Evolutionary conservation across 2,888 invertebrate genomes (phyloP).

Genomic region (Mesorhabditis spiculigera): DNA sequence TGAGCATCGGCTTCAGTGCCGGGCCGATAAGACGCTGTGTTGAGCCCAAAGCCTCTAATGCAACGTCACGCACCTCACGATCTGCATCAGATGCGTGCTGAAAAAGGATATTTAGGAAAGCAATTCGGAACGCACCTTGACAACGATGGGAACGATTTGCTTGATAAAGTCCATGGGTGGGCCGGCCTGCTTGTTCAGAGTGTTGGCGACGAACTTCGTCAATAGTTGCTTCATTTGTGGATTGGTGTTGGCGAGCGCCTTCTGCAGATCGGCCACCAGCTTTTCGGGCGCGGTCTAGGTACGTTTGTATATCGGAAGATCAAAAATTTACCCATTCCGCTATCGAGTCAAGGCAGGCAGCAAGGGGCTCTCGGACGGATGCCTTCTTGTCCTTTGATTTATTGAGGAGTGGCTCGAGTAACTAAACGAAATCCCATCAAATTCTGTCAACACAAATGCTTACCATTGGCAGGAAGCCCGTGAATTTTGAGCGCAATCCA

Average conservation of each 20-base stretch:
- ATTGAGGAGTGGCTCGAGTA: conserved; percentile 72
- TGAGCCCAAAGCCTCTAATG: conserved; percentile 28
- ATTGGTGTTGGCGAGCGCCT: too few relatives aligned
- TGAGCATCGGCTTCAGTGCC: conserved; percentile 16
- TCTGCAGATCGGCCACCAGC: too few relatives aligned
- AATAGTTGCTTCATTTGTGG: too few relatives aligned
- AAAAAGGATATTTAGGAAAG: background rate
- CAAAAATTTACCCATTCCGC: conserved; percentile 70
- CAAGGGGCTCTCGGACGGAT: conserved; percentile 78
- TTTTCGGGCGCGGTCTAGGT: conserved; percentile 16
- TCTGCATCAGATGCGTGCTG: conserved; percentile 32
- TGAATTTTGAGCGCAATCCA: conserved; percentile 82
- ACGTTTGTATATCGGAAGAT: background rate
- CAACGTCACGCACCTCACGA: conserved; percentile 26
- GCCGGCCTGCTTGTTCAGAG: background rate
- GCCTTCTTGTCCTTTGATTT: conserved; percentile 96
- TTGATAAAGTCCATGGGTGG: conserved; percentile 18
- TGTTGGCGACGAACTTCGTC: too few relatives aligned
- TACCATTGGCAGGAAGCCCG: conserved; percentile 70
- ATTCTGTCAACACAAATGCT: conserved; percentile 30
- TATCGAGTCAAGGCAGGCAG: conserved; percentile 85
- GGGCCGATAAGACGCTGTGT: conserved; percentile 24
- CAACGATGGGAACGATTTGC: conserved; percentile 14
- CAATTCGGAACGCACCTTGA: conserved; percentile 15
- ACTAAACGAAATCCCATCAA: conserved; percentile 13